Percentiles rank a stretch among this genome's conserved stretches.
Conservation (phyloP, 2,113 vertebrate genomes). For the Bos indicus region DNA sequence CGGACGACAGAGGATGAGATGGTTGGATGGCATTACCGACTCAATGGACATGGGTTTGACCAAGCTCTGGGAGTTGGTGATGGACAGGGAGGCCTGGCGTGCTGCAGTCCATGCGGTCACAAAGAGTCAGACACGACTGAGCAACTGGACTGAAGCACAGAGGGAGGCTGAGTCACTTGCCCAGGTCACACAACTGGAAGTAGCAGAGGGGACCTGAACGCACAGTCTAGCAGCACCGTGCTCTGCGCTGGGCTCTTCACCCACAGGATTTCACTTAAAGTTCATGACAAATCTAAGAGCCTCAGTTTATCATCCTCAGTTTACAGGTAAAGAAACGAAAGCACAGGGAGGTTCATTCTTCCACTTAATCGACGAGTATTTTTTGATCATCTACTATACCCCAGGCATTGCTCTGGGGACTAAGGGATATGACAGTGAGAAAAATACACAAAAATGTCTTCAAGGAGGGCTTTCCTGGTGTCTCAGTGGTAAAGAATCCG, state of each 20-base stretch:
- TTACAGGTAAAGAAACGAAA: neutral
- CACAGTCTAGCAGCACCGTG: accelerated
- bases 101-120: neutral
- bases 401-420: neutral
- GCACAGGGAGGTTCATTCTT: neutral
- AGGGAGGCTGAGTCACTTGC: neutral
- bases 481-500: neutral
- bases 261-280: neutral
- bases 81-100: neutral
- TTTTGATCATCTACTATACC: neutral
- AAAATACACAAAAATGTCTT: neutral
- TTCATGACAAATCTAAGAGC: neutral
- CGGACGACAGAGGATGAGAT: neutral
- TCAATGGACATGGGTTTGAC: neutral
- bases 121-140: neutral
- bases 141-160: neutral
- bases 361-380: neutral
- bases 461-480: neutral
- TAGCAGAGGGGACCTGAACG: neutral
- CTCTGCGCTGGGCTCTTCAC: neutral
- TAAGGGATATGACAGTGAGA: neutral
- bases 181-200: neutral
- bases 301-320: neutral
- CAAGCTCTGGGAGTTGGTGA: neutral
- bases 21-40: neutral